Evolutionary conservation across 2,888 invertebrate species (phyloP).

Genomic region (Drosophila rellima): DNA sequence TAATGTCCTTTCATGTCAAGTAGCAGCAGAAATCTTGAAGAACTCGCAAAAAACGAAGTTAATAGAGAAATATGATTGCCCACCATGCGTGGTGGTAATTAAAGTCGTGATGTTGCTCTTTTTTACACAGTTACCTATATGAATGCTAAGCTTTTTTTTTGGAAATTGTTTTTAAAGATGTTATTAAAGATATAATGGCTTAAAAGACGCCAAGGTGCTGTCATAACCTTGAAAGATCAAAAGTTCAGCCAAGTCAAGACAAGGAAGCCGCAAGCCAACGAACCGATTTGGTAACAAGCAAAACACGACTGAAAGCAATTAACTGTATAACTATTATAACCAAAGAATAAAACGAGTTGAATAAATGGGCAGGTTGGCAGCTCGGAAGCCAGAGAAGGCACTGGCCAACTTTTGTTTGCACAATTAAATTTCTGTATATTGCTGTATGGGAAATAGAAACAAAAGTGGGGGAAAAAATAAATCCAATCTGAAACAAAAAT

Average conservation of each 20-base stretch:
- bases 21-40: conserved; percentile 28
- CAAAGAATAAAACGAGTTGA: conserved; percentile 40
- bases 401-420: conserved; percentile 67
- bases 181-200: conserved; percentile 74
- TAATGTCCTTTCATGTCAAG: conserved; percentile 48
- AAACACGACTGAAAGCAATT: conserved; percentile 72
- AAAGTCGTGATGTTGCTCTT: conserved; percentile 56
- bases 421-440: conserved; percentile 64
- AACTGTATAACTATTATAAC: conserved; percentile 54
- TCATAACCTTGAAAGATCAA: conserved; percentile 76
- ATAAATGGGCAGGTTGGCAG: conserved; percentile 34
- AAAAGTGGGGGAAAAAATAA: conserved; percentile 16
- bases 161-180: conserved; percentile 44
- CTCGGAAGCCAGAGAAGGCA: conserved; percentile 34
- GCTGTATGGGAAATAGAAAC: conserved; percentile 12
- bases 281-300: conserved; percentile 35
- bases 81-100: conserved; percentile 63
- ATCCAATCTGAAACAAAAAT: conserved; percentile 21
- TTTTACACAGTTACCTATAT: conserved; percentile 33
- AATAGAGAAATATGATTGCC: conserved; percentile 25
- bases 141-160: conserved; percentile 27
- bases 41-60: conserved; percentile 14
- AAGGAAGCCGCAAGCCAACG: conserved; percentile 42
- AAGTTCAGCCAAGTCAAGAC: conserved; percentile 56
- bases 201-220: conserved; percentile 46